Evolutionary conservation across 92 coral and sea anemone genomes (phyloP).

Genomic region (Diadumene lineata): DNA sequence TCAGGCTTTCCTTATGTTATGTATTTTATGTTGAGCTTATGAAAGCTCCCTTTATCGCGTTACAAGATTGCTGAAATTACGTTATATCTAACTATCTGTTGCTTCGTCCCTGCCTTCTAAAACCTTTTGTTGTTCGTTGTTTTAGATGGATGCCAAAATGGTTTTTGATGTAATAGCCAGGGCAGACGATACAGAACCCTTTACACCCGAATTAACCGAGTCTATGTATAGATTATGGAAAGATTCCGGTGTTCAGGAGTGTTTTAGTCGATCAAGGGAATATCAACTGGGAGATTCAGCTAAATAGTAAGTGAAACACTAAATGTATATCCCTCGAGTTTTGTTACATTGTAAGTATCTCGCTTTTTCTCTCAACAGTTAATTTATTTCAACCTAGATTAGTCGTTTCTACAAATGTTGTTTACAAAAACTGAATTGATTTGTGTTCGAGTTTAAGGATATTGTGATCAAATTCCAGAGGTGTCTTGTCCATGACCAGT

Average conservation of each 20-base stretch:
- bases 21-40: slow-evolving; percentile 14
- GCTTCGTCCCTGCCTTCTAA: slow-evolving; percentile 22
- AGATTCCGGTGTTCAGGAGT: slow-evolving; percentile 86
- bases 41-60: slow-evolving; percentile 28
- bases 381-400: not conserved
- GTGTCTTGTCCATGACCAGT: slow-evolving; percentile 17
- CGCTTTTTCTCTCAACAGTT: not conserved
- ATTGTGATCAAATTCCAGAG: slow-evolving; percentile 26
- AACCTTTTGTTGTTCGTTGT: slow-evolving; percentile 29
- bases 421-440: slow-evolving; percentile 25
- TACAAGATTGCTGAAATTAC: slow-evolving; percentile 26
- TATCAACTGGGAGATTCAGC: slow-evolving; percentile 98
- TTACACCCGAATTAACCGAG: slow-evolving; percentile 90
- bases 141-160: slow-evolving; percentile 95
- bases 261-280: slow-evolving; percentile 88
- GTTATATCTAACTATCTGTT: slow-evolving; percentile 35
- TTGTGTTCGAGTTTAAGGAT: not conserved
- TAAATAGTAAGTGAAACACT: slow-evolving; percentile 82
- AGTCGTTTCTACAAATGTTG: slow-evolving; percentile 12
- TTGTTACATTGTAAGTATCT: not conserved
- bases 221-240: slow-evolving; percentile 90
- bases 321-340: not conserved
- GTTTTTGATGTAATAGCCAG: slow-evolving; percentile 98
- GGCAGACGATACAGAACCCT: slow-evolving; percentile 94
- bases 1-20: not conserved